Evolutionary conservation across 2,113 vertebrate species (phyloP).

Genomic region (Anguilla japonica): DNA sequence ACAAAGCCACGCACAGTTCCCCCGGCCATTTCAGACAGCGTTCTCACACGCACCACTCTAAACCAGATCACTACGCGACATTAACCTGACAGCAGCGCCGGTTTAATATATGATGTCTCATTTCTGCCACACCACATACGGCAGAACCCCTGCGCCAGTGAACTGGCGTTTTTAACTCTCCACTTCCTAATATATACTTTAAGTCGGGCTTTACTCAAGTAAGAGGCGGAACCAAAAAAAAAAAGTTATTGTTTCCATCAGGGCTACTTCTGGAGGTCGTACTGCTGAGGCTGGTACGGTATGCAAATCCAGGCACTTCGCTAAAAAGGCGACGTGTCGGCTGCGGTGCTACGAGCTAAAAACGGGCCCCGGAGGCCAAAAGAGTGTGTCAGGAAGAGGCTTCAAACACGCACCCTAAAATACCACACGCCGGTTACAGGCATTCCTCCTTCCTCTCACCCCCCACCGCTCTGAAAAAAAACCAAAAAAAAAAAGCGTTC

Average conservation of each 20-base stretch:
- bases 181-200: constrained; percentile 43
- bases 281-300: constrained; percentile 26
- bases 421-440: not conserved
- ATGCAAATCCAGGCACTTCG: not conserved
- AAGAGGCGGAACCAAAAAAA: not conserved
- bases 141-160: constrained; percentile 42
- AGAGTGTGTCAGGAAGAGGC: not conserved
- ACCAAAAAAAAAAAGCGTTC: not conserved
- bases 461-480: not conserved
- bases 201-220: constrained; percentile 37
- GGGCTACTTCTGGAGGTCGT: constrained; percentile 10
- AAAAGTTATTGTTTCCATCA: constrained; percentile 20
- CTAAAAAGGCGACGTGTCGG: not conserved
- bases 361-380: not conserved
- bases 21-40: constrained; percentile 57
- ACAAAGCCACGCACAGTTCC: constrained; percentile 41
- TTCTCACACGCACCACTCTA: constrained; percentile 60
- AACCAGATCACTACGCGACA: constrained; percentile 68
- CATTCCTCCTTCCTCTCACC: not conserved
- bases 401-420: not conserved
- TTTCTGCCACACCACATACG: constrained; percentile 54
- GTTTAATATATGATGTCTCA: constrained; percentile 66
- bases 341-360: not conserved
- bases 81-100: constrained; percentile 56
- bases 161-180: constrained; percentile 47